Percentiles rank a stretch among this genome's conserved stretches.
Conservation (phyloP, 2,888 invertebrate species). For the Epinotia bilunana region DNA sequence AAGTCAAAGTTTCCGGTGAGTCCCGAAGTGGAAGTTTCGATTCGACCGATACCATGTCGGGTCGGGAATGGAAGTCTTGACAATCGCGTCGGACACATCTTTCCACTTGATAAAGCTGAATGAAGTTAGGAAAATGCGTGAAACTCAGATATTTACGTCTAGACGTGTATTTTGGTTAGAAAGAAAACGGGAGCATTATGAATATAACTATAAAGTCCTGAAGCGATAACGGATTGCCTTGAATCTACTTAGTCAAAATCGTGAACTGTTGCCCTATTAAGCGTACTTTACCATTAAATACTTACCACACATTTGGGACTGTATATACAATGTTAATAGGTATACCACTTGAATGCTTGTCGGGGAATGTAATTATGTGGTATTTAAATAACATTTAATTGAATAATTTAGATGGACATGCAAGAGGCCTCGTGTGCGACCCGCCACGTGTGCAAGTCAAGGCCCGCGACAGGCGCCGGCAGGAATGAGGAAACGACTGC, state of each 20-base stretch:
- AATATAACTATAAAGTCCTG: background rate
- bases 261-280: too few relatives aligned
- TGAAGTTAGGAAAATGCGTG: background rate
- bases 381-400: background rate
- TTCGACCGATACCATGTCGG: background rate
- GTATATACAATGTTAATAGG: background rate
- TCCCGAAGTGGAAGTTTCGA: conserved; percentile 7
- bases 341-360: background rate
- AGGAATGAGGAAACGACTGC: conserved; percentile 31
- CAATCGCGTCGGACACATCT: background rate
- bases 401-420: background rate
- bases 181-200: background rate
- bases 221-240: background rate
- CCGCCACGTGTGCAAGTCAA: background rate
- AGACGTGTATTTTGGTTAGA: background rate
- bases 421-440: conserved; percentile 5
- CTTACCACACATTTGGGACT: background rate
- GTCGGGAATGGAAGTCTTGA: background rate
- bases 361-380: background rate
- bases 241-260: background rate
- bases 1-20: conserved; percentile 17
- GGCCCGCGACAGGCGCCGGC: conserved; percentile 14
- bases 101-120: background rate
- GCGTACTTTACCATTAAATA: background rate
- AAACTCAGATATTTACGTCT: background rate